Base-by-base conservation (phyloP, 2,888 invertebrate genomes). In the Taphrorychus bicolor region DNA sequence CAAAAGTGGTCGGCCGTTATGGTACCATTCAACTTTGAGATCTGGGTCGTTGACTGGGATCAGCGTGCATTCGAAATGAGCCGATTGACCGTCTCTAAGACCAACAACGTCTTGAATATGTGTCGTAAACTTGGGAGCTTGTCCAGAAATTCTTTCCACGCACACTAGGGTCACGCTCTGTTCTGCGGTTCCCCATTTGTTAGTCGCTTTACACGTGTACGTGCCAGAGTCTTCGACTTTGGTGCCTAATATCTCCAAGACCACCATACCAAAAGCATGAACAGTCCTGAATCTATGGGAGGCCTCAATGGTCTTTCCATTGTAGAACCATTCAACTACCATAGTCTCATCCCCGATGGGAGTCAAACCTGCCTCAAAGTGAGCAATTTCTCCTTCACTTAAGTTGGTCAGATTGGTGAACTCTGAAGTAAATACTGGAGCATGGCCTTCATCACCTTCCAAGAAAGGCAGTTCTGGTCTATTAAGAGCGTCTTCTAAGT, bases 241-340 rank as follows among this genome's bases (percentile, higher is more conserved):
- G 0, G 95, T 95, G 70, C 97, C 98, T 17, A 95, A 86, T 74
- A 99, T 94, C 85, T 98, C 98, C 45, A 99, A 86, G 48, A 97
- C 95, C 18, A 97, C 97, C 90, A 96, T 97, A 60, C 98, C 98
- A 81, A 99, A 98, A 14, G 98, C 98, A 80, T 97, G 94, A 11
- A 97, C 95, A 9, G 97, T 97, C 78, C 95, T 87, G 69, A 92
- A 91, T 71, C 97, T 89, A 80, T 96, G 95, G 82, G 94, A 93
- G 45, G 94, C 94, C 80, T 93, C 92, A 69, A 95, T 85, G 1
- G 92, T 85, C 81, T 95, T 91, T 23, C 93, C 95, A 81, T 99
- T 96, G 80, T 94, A 96, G 87, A 95, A 95, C 95, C 95, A 97
- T 84, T 97, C 96, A 59, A 97, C 93, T 21, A 91, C 89, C 95